Base-by-base conservation (phyloP, 2,888 invertebrate genomes). In the Ferdinandea cuprea region DNA sequence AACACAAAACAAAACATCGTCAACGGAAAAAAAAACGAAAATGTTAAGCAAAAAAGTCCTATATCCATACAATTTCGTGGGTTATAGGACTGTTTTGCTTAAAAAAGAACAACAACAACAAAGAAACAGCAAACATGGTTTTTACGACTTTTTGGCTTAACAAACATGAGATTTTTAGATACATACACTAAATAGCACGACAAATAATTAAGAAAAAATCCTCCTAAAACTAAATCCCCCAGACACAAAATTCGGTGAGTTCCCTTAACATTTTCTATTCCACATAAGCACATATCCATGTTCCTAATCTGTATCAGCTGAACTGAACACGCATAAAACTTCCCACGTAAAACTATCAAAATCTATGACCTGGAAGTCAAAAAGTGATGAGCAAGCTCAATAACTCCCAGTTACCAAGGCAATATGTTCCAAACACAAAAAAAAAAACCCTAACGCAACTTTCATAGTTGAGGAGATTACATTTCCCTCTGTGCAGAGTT, bases 361-460 rank as follows among this genome's bases (percentile, higher is more conserved):
- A 42, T 59, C 59, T 30, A 61, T 61, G 59, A 32, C 6, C 50
- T 21, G 61, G 71, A 71, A 71, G 50, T 52, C 42, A 25, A 40
- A 42, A 71, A 61, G 30, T 42, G 71, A 71, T 61, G 50, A 61
- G 42, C 50, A 13, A 61, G 42, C 48, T 52, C 28, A 52, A 61
- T 71, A 42, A 71, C 58, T 46, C 48, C 5, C 2, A 25, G 25
- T 25, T 5, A n/a, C 15, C 11, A 44, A 4, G 30, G 25, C 71
- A 59, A 71, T 61, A 61, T 71, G 71, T 52, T 40, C 3, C 7
- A 21, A 13, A n/a, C n/a, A n/a, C n/a, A n/a, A n/a, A n/a, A n/a
- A n/a, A n/a, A n/a, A 30, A 15, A 8, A 40, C 40, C 37, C 37
- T 48, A 17, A n/a, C 25, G 25, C 17, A 58, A 44, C 56, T 25